Conservation (phyloP, 1,140 invertebrate genomes). For the Drosophila navojoa region DNA sequence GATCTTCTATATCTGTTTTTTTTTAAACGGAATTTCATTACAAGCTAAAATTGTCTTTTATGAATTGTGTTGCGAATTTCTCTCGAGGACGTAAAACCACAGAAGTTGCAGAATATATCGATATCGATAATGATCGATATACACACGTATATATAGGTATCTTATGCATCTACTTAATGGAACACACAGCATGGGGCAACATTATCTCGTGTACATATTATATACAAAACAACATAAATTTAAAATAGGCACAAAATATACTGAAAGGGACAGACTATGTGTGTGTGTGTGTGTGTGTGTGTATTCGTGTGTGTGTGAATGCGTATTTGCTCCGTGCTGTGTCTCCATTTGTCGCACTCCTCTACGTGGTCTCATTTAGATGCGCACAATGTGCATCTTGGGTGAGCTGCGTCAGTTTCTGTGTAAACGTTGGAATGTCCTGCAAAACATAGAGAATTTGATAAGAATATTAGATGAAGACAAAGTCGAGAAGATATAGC, state of each 20-base stretch:
- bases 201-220: neutral
- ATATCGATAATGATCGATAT: conserved; percentile 4
- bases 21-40: conserved; percentile 53
- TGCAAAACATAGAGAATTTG: conserved; percentile 15
- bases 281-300: conserved; percentile 1
- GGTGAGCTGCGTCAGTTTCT: conserved; percentile 81
- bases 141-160: conserved; percentile 1
- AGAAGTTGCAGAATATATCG: conserved; percentile 15
- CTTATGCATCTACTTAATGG: neutral
- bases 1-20: conserved; percentile 1
- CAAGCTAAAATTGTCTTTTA: conserved; percentile 74
- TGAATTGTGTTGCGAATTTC: conserved; percentile 58
- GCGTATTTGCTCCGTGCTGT: conserved; percentile 3
- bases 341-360: conserved; percentile 8
- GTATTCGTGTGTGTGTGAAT: neutral
- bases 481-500: too few species aligned
- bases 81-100: conserved; percentile 23
- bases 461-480: too few species aligned
- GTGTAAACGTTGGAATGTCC: conserved; percentile 84
- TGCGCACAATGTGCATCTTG: conserved; percentile 82
- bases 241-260: neutral
- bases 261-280: neutral
- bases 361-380: conserved; percentile 74
- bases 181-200: conserved; percentile 5
- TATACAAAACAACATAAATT: conserved; percentile 11